Conservation (phyloP, 2,888 invertebrate genomes). For the Chaetogeoica ovagalla region DNA sequence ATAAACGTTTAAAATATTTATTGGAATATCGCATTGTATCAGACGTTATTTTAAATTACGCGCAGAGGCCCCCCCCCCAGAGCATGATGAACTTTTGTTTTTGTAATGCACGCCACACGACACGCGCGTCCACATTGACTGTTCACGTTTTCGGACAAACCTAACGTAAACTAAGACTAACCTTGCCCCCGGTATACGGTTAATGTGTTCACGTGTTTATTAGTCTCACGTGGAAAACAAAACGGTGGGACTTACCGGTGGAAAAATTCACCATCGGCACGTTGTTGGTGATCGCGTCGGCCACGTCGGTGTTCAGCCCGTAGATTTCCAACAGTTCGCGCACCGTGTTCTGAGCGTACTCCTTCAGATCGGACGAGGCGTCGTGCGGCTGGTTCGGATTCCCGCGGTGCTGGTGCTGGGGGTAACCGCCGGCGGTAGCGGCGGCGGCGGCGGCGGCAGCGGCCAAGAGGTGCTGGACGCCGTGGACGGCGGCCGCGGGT, state of each 20-base stretch:
- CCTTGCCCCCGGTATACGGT: too few species aligned
- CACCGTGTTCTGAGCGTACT: constrained; percentile 80
- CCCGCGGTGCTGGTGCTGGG: neutral
- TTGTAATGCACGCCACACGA: too few species aligned
- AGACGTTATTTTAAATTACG: too few species aligned
- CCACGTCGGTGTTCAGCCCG: constrained; percentile 71
- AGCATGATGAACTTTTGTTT: too few species aligned
- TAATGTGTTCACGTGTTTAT: too few species aligned
- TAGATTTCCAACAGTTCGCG: constrained; percentile 76
- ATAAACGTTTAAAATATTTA: too few species aligned
- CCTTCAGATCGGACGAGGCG: constrained; percentile 67
- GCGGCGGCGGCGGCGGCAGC: constrained; percentile 19
- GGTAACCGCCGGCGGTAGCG: constrained; percentile 10
- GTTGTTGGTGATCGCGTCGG: constrained; percentile 71
- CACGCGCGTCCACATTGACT: too few species aligned
- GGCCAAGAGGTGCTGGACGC: constrained; percentile 15
- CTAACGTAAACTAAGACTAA: too few species aligned
- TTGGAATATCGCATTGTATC: too few species aligned
- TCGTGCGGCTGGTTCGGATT: constrained; percentile 46
- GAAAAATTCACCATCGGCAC: constrained; percentile 72
- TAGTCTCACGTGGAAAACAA: too few species aligned
- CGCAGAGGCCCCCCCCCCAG: too few species aligned
- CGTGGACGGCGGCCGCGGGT: constrained; percentile 18
- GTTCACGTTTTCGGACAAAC: too few species aligned
- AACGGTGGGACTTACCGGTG: constrained; percentile 63